These are phyloP conservation scores for Chalcosyrphus nemorum DNA, from an alignment of 2,888 invertebrate species.

Conservation along the genomic window DNA sequence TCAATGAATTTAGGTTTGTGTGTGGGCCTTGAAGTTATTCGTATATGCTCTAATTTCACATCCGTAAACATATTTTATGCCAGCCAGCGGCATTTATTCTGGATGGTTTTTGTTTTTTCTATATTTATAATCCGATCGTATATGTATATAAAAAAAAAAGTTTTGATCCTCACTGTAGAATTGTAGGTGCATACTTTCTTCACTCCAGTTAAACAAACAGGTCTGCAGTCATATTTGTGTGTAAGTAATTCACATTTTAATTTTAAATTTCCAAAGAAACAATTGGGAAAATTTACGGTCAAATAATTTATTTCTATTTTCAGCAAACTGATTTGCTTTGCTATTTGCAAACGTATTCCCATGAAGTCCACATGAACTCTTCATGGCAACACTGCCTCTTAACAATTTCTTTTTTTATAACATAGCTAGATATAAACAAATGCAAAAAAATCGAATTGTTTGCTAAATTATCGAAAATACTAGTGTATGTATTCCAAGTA, in stretches of 20 bases:
- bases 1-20: neutral
- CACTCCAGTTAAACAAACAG: neutral
- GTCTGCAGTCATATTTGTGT: neutral
- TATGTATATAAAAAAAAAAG: neutral
- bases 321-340: conserved; percentile 8
- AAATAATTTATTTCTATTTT: conserved; percentile 2
- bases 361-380: neutral
- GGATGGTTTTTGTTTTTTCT: neutral
- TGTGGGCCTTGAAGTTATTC: neutral
- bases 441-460: too few relatives aligned
- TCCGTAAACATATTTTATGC: neutral
- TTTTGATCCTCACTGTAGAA: neutral
- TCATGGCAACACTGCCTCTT: conserved; percentile 4
- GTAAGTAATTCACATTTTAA: neutral
- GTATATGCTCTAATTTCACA: neutral
- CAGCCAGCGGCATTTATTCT: neutral
- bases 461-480: conserved; percentile 14
- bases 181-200: neutral
- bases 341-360: neutral
- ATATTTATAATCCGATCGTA: neutral
- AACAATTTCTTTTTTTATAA: neutral
- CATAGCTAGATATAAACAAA: neutral
- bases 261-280: neutral
- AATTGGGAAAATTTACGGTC: neutral
- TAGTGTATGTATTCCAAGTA: too few relatives aligned